A percentile compares a stretch with the other conserved stretches of the same genome.
Conservation (phyloP, 2,113 vertebrate species). For the Corythoichthys intestinalis region DNA sequence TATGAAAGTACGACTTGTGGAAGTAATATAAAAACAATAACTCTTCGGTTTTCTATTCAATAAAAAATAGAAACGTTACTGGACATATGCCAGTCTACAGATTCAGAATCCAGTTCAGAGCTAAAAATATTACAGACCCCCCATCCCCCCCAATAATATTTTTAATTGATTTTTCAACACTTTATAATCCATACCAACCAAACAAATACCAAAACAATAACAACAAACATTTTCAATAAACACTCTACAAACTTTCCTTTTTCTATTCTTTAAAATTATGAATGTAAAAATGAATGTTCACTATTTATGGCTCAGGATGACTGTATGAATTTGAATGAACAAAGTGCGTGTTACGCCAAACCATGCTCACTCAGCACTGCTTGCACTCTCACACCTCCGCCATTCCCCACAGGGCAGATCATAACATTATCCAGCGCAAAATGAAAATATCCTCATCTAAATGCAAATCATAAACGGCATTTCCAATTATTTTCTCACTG, state of each 20-base stretch:
- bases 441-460: constrained; percentile 72
- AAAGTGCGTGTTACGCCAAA: constrained; percentile 30
- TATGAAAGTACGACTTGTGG: not conserved
- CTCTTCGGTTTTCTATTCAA: not conserved
- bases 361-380: constrained; percentile 32
- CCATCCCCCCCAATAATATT: no score
- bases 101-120: not conserved
- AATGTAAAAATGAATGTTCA: not conserved
- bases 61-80: not conserved
- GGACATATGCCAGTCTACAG: not conserved
- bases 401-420: constrained; percentile 41
- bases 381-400: constrained; percentile 39
- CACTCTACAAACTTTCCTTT: not conserved
- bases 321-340: constrained; percentile 16
- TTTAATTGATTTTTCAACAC: no score
- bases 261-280: not conserved
- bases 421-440: constrained; percentile 50
- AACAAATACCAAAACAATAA: not conserved
- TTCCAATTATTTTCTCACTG: constrained; percentile 55
- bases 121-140: not conserved
- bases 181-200: not conserved
- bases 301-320: not conserved
- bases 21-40: not conserved
- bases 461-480: constrained; percentile 69
- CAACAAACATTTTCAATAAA: not conserved